A percentile compares a stretch with the other conserved stretches of the same genome.
These are phyloP conservation scores for Pangasianodon gigas DNA, from an alignment of 2,113 vertebrate genomes.

Conservation along the genomic window DNA sequence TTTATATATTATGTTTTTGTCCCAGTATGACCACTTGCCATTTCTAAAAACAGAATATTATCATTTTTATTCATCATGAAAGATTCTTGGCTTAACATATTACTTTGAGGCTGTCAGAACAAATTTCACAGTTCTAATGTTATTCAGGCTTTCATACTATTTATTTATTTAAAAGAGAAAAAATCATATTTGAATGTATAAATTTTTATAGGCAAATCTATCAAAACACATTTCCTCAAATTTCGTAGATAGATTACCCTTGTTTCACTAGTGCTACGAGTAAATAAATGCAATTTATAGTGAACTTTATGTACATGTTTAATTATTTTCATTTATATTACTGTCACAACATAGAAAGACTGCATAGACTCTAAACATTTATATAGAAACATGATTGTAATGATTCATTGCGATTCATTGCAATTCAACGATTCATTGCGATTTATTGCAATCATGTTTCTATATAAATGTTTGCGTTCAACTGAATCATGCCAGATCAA, in stretches of 20 bases:
- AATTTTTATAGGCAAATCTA: not conserved
- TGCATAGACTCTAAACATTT: not conserved
- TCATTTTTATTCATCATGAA: not conserved
- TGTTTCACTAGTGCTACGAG: not conserved
- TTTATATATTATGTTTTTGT: not conserved
- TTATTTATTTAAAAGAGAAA: not conserved
- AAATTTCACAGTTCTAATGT: not conserved
- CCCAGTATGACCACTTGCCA: not conserved
- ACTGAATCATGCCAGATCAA: not conserved
- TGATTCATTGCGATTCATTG: not conserved
- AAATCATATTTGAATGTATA: not conserved
- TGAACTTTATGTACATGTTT: not conserved
- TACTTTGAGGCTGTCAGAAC: not conserved
- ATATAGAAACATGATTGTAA: not conserved
- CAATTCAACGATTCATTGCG: not conserved
- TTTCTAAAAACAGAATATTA: not conserved
- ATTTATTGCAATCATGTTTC: too few relatives aligned
- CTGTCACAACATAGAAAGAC: not conserved
- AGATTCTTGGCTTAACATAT: not conserved
- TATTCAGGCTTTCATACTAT: not conserved
- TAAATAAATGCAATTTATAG: not conserved
- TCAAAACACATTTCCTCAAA: not conserved
- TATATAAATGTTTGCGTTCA: too few relatives aligned
- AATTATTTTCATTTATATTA: not conserved
- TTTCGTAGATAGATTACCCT: not conserved